Percentiles rank a stretch among this genome's conserved stretches.
Evolutionary conservation across 2,888 invertebrate species (phyloP).

Genomic region (Druceiella hillmani): DNA sequence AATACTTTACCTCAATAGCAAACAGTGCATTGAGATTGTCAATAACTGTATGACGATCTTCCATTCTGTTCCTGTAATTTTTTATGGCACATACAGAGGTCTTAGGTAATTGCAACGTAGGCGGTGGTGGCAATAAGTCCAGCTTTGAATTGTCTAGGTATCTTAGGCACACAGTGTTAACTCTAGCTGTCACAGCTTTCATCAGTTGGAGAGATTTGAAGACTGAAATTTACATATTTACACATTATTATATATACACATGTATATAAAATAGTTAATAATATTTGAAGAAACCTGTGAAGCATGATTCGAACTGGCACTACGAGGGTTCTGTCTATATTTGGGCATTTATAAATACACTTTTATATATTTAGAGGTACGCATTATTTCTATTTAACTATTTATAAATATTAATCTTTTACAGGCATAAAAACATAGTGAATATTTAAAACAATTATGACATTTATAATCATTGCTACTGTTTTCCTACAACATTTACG

Average conservation of each 20-base stretch:
- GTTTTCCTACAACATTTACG: too few relatives aligned
- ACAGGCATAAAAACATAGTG: too few relatives aligned
- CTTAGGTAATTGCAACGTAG: constrained; percentile 47
- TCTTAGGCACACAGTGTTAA: constrained; percentile 65
- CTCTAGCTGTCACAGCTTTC: constrained; percentile 66
- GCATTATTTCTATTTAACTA: too few relatives aligned
- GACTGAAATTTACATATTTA: constrained; percentile 45
- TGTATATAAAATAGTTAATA: constrained; percentile 6
- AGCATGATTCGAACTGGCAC: too few relatives aligned
- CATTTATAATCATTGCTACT: too few relatives aligned
- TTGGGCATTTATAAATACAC: too few relatives aligned
- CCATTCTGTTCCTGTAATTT: constrained; percentile 85
- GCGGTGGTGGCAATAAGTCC: constrained; percentile 57
- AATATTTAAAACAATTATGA: too few relatives aligned
- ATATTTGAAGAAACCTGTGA: constrained; percentile 5
- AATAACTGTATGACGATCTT: constrained; percentile 82
- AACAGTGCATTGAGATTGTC: constrained; percentile 80
- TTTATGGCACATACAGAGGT: constrained; percentile 66
- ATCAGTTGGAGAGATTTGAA: constrained; percentile 68
- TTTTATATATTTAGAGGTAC: too few relatives aligned
- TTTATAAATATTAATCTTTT: too few relatives aligned
- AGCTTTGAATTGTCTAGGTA: constrained; percentile 64
- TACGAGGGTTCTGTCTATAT: too few relatives aligned
- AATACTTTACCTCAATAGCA: constrained; percentile 67
- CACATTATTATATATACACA: constrained; percentile 6